Conservation (phyloP, 2,113 vertebrate species). For the Isichthys henryi region DNA sequence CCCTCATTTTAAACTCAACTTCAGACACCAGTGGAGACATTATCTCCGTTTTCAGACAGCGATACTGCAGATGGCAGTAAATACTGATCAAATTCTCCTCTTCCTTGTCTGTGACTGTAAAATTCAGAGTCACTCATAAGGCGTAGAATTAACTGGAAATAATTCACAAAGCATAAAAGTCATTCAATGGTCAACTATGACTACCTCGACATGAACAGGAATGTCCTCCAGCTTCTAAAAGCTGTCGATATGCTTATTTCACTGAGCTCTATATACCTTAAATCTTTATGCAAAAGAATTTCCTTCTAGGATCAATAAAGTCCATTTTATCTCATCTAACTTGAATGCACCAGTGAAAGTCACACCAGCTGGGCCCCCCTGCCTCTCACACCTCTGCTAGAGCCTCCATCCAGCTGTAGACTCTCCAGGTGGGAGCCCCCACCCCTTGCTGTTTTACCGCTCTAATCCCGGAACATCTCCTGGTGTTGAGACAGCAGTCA, state of each 20-base stretch:
- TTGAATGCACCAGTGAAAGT: not conserved
- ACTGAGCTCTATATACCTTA: not conserved
- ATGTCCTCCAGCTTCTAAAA: not conserved
- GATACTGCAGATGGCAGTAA: not conserved
- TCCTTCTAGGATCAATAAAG: not conserved
- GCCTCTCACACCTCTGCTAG: not conserved
- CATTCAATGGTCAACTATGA: not conserved
- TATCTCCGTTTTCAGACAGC: not conserved
- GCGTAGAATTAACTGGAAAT: not conserved
- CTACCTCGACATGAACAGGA: not conserved
- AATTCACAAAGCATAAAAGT: not conserved
- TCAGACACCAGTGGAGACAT: not conserved
- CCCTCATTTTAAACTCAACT: not conserved
- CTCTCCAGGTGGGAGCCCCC: not conserved
- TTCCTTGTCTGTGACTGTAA: not conserved
- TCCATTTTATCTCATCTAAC: not conserved
- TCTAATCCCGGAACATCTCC: not conserved
- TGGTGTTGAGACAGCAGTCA: not conserved
- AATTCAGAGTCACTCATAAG: not conserved
- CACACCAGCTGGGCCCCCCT: not conserved
- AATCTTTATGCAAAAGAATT: not conserved
- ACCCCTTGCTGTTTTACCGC: not conserved
- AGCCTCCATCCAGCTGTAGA: not conserved
- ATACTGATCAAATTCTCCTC: not conserved
- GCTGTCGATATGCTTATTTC: not conserved